Evolutionary conservation across 2,888 invertebrate species (phyloP), one percentile per base, ranked within the genome.

Genomic region (Rhingia rostrata): DNA sequence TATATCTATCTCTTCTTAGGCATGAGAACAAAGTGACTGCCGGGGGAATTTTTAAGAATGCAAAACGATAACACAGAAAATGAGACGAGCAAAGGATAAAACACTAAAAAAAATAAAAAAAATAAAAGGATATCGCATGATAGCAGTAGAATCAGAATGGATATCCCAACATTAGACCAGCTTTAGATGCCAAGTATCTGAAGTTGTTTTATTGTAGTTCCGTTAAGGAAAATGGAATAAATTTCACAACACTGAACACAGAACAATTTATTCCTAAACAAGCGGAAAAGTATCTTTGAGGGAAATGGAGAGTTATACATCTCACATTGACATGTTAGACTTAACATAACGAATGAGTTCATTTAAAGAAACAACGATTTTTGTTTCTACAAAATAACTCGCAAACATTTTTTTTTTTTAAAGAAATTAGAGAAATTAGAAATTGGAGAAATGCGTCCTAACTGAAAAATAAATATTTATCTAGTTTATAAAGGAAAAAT

Each of bases 181-280:
- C 77, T 77, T 69, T 77, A 69, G 77, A 69, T 77, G 77, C 67
- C 77, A 77, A 77, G 77, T 69, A 69, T 69, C 69, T 77, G 77
- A 69, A 77, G 77, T 77, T 77, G 77, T 77, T 77, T 77, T 77
- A 77, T 77, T 69, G 69, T 69, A 69, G 69, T 77, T 77, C 69
- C 67, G 77, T 56, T 77, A 47, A 69, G 69, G 77, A 77, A 77
- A 77, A 54, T 63, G 77, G 69, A 77, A 77, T 77, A 69, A 69
- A 69, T 69, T 77, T 77, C 63, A 69, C 61, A 69, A 77, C 61
- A 67, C 7, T 69, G 69, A 69, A 77, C 69, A 77, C 47, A 30
- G 77, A 61, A 77, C 43, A 61, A 69, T 77, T 54, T 69, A 63
- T 69, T 54, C 53, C 22, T 37, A 43, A 30, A 7, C 14, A 10